Base-by-base conservation (phyloP, 2,113 vertebrate species). In the Chionomys nivalis region DNA sequence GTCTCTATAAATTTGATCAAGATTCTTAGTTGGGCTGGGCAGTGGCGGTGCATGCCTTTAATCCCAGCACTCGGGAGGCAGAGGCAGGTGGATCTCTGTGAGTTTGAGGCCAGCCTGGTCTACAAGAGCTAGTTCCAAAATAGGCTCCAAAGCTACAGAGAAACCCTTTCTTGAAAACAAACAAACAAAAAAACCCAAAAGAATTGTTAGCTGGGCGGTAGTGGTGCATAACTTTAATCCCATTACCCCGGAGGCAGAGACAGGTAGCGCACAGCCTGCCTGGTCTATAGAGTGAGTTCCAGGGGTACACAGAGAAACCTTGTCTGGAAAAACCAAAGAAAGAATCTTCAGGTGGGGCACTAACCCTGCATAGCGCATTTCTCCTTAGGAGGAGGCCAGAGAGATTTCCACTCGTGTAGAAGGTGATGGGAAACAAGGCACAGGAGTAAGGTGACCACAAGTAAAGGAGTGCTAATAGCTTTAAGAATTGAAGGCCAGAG, bases 31-130 rank as follows among this genome's bases (percentile, higher is more conserved):
- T 72, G 68, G 68, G 68, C 16, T 72, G 68, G 68, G 68, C 33
- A 36, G 33, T 19, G 68, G 33, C 0, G 16, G 7, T 8, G 3
- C 68, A n/a, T 3, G 17, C n/a, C n/a, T n/a, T n/a, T n/a, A n/a
- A n/a, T n/a, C n/a, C n/a, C n/a, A n/a, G n/a, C n/a, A n/a, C 68
- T 36, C 21, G 16, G 66, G 66, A 17, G 31, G 66, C 31, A 68
- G 31, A 68, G 66, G 66, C 66, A 36, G 65, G 66, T 3, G 1
- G 16, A 70, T n/a, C 33, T 70, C 68, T 70, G 16, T 70, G 68
- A 70, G 16, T 70, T 70, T 3, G 36, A 70, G 68, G 16, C 36
- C 16, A n/a, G 33, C 16, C 14, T 70, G 68, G 33, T n/a, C 68
- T 70, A 70, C 3, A 70, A 70, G 68, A 70, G 68, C 17, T 2